Percentiles rank a stretch among this genome's conserved stretches.
phyloP scores from a whole-genome alignment of 1,140 invertebrate species.

The Chrysomallon squamiferum region DNA sequence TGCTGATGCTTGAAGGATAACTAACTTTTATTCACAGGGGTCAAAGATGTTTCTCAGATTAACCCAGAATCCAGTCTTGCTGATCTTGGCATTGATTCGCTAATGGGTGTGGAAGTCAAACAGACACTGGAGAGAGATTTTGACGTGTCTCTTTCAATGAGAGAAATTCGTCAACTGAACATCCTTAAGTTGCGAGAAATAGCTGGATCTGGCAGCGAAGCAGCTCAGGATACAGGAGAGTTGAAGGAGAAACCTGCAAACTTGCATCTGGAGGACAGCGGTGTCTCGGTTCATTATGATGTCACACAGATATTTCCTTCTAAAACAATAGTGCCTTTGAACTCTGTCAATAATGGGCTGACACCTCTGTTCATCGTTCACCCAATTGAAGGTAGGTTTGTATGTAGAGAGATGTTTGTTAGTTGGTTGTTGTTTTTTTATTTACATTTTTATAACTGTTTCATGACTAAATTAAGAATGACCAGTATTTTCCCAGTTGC shows the following conservation, averaged over 20 bases:
- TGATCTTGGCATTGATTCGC: slow-evolving; percentile 95
- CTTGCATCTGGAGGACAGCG: slow-evolving; percentile 8
- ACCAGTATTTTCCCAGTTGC: too few relatives aligned
- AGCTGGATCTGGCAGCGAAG: slow-evolving; percentile 8
- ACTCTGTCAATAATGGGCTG: slow-evolving; percentile 53
- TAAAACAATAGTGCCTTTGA: slow-evolving; percentile 64
- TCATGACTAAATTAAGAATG: too few relatives aligned
- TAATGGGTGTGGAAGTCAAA: slow-evolving; percentile 98
- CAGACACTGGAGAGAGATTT: slow-evolving; percentile 93
- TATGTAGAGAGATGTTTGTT: too few relatives aligned
- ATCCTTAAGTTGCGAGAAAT: slow-evolving; percentile 73
- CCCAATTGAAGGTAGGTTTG: slow-evolving; percentile 88
- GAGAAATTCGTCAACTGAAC: slow-evolving; percentile 79
- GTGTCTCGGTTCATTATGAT: slow-evolving; percentile 32
- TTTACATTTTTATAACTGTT: too few relatives aligned
- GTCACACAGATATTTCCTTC: slow-evolving; percentile 65
- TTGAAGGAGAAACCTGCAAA: too few relatives aligned
- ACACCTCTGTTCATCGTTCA: slow-evolving; percentile 80
- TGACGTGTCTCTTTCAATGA: slow-evolving; percentile 85
- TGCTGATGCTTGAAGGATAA: too few relatives aligned
- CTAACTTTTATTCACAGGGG: slow-evolving; percentile 61
- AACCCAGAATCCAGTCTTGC: slow-evolving; percentile 78
- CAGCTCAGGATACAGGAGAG: background rate
- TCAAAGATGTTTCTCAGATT: slow-evolving; percentile 83
- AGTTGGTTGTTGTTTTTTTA: too few relatives aligned